Evolutionary conservation across 2,888 invertebrate genomes (phyloP).

Genomic region (Troides helena): DNA sequence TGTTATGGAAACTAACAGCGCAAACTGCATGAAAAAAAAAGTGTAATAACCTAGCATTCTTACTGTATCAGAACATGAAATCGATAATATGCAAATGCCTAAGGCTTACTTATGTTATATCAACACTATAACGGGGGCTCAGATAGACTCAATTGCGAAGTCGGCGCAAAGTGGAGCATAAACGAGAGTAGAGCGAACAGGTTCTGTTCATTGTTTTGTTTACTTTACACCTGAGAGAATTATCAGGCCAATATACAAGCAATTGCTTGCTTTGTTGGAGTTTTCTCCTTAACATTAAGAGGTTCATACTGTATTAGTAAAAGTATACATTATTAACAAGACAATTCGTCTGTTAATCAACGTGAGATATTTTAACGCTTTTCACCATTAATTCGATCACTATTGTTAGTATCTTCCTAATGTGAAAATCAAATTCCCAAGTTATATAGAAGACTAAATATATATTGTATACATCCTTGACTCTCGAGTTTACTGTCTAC

Average conservation of each 20-base stretch:
- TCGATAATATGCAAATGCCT: constrained; percentile 9
- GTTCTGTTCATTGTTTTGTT: constrained; percentile 26
- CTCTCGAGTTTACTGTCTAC: too few relatives aligned
- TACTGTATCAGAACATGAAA: not conserved
- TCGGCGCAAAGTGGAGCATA: constrained; percentile 17
- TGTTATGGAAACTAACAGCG: too few relatives aligned
- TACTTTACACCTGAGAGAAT: constrained; percentile 21
- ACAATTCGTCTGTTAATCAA: too few relatives aligned
- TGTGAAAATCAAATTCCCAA: too few relatives aligned
- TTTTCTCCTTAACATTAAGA: not conserved
- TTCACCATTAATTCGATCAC: too few relatives aligned
- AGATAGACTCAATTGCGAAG: constrained; percentile 14
- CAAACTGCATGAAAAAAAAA: too few relatives aligned
- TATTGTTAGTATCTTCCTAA: too few relatives aligned
- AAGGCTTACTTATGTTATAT: constrained; percentile 5
- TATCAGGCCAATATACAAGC: constrained; percentile 18
- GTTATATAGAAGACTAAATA: too few relatives aligned
- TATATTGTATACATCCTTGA: too few relatives aligned
- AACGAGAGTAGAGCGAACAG: constrained; percentile 20
- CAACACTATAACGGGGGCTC: constrained; percentile 2
- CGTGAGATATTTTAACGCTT: too few relatives aligned
- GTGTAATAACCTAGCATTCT: not conserved
- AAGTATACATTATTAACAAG: too few relatives aligned
- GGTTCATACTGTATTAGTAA: too few relatives aligned
- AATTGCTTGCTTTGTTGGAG: not conserved